phyloP scores from a whole-genome alignment of 2,797 vertebrate genomes.

The Acrossocheilus wenchowensis region DNA sequence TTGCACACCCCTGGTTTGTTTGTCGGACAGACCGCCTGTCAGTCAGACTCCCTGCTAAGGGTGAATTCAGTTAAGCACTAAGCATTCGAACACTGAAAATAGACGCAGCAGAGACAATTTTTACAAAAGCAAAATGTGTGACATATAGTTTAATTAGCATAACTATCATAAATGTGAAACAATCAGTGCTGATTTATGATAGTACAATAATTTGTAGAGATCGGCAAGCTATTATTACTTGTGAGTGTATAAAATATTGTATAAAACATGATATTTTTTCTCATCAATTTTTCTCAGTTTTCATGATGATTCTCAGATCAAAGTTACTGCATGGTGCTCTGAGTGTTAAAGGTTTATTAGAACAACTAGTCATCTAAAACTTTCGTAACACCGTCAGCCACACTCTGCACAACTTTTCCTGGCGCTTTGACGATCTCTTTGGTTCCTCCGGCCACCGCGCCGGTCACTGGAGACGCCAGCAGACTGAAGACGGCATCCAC shows the following conservation, averaged over 20 bases:
- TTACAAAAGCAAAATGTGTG: background rate
- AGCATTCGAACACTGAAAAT: background rate
- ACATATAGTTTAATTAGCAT: background rate
- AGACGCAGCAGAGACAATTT: background rate
- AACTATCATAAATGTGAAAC: background rate
- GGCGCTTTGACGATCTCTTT: background rate
- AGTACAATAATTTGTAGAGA: background rate
- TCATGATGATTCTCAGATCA: background rate
- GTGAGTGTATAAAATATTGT: background rate
- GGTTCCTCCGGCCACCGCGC: background rate
- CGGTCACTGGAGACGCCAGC: background rate
- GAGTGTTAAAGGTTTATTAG: background rate
- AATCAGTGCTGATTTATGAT: background rate
- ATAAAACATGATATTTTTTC: too few relatives aligned
- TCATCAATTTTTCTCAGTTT: accelerated
- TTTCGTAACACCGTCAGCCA: background rate
- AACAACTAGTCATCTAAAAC: background rate
- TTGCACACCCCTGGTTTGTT: too few relatives aligned
- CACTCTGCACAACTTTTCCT: background rate
- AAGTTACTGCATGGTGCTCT: background rate
- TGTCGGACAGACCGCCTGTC: too few relatives aligned
- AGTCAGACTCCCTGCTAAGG: too few relatives aligned
- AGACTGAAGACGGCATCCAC: background rate
- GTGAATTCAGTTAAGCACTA: too few relatives aligned
- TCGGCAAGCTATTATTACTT: background rate